Conservation (phyloP, 2,797 vertebrate species). For the Molossus molossus region DNA sequence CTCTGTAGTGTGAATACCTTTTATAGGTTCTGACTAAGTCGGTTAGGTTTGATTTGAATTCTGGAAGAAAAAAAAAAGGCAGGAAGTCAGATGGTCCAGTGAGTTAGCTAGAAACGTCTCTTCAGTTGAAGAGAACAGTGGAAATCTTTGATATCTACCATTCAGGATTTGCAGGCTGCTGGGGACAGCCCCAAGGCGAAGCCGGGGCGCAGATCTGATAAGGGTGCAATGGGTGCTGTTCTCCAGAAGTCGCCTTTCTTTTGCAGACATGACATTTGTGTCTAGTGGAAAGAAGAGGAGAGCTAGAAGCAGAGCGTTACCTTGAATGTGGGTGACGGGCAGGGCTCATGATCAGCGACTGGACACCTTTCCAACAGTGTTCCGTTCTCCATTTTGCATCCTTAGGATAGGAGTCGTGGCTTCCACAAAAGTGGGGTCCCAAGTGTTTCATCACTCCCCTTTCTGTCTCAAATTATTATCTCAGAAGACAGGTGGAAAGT, state of each 20-base stretch:
- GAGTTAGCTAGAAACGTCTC: constrained; percentile 80
- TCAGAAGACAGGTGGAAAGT: neutral
- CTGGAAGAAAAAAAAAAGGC: constrained; percentile 67
- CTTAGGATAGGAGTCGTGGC: neutral
- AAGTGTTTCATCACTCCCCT: neutral
- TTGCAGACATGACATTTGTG: neutral
- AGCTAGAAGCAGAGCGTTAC: neutral
- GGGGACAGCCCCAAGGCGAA: constrained; percentile 73
- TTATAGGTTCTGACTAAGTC: constrained; percentile 58
- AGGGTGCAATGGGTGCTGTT: neutral
- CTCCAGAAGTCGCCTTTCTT: neutral
- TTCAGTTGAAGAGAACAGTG: constrained; percentile 71
- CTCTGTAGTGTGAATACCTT: neutral
- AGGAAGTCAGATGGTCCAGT: constrained; percentile 75
- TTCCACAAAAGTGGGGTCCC: neutral
- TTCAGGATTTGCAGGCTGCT: constrained; percentile 67
- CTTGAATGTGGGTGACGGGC: neutral
- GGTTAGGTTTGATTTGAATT: constrained; percentile 79
- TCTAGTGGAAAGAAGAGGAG: neutral
- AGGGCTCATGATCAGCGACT: neutral
- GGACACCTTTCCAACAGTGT: neutral
- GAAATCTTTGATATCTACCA: constrained; percentile 79
- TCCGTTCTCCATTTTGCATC: neutral
- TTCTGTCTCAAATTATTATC: neutral
- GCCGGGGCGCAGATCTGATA: constrained; percentile 63